A percentile compares a stretch with the other conserved stretches of the same genome.
phyloP scores from a whole-genome alignment of 2,888 invertebrate species.

The Pseudeuparius sepicola region DNA sequence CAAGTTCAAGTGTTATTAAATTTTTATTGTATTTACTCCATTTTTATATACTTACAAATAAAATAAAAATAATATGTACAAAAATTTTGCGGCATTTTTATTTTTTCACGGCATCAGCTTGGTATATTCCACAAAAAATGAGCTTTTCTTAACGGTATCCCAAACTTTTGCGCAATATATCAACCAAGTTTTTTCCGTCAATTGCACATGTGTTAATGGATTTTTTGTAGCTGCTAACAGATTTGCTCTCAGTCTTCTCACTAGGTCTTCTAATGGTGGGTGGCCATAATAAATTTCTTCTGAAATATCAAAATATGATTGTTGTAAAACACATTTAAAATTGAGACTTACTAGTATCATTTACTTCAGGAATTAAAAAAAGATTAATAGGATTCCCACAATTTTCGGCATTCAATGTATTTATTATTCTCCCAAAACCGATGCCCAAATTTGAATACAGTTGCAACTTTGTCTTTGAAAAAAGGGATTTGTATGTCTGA shows the following conservation, averaged over 20 bases:
- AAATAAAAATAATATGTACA: too few species aligned
- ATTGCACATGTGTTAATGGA: constrained; percentile 59
- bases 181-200: constrained; percentile 77
- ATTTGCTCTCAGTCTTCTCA: constrained; percentile 57
- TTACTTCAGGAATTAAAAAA: constrained; percentile 56
- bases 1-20: too few species aligned
- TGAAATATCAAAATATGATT: too few species aligned
- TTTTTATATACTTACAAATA: too few species aligned
- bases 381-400: constrained; percentile 57
- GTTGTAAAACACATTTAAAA: constrained; percentile 1
- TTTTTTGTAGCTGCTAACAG: constrained; percentile 59
- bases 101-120: constrained; percentile 60
- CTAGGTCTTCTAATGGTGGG: constrained; percentile 52
- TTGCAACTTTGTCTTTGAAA: constrained; percentile 55
- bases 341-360: constrained; percentile 20
- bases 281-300: constrained; percentile 50
- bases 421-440: constrained; percentile 39
- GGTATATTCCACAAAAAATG: constrained; percentile 75
- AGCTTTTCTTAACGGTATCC: constrained; percentile 77
- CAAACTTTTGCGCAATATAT: constrained; percentile 73
- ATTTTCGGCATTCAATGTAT: constrained; percentile 43
- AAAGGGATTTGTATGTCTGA: constrained; percentile 41
- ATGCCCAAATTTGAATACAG: constrained; percentile 57
- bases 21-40: too few species aligned
- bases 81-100: too few species aligned